Evolutionary conservation across 37 sponge, comb jelly and placozoan species (phyloP), one percentile per base, ranked within the genome.

Genomic region (Bolinopsis microptera): DNA sequence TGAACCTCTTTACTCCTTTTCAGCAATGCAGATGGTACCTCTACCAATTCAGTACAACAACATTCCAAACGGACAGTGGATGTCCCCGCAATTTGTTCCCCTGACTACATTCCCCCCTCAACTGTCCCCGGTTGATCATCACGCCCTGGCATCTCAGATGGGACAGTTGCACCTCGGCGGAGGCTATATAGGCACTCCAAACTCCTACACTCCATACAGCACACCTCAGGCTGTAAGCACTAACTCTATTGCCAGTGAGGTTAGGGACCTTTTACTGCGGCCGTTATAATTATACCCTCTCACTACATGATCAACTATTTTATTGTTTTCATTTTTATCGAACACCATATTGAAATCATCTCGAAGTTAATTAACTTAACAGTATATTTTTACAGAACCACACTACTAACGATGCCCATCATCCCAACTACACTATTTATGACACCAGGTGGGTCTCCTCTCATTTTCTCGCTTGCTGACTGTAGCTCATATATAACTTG

Each of bases 21-120:
- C 90, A 86, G 90, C 90, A n/a, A 86, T 86, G 90, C 90, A 86
- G 61, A 86, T 86, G 90, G 90, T 86, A 27, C 90, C 90, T 40
- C 90, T 86, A 25, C 90, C 90, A 9, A 41, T 41, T 1, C 90
- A 86, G 61, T 86, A 41, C 61, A 86, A 86, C 90, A 86, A 86
- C 90, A 86, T 86, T 38, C 90, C 41, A 18, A 86, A 86, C 61
- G 90, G 90, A 40, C 90, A 86, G 30, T 86, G 90, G 90, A 41
- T 86, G 90, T 86, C 90, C 9, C 90, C 90, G 0, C 90, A 86
- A 48, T 27, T 86, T 16, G 90, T 86, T 0, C 90, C 90, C 48
- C 90, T 86, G 38, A 41, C 90, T 22, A 32, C 80, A 77, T 86
- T 86, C 90, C 90, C 90, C 13, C 90, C 40, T 26, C 90, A 86